These are phyloP conservation scores for Dendroctonus ponderosae DNA, from an alignment of 1,140 invertebrate species.

Conservation along the genomic window DNA sequence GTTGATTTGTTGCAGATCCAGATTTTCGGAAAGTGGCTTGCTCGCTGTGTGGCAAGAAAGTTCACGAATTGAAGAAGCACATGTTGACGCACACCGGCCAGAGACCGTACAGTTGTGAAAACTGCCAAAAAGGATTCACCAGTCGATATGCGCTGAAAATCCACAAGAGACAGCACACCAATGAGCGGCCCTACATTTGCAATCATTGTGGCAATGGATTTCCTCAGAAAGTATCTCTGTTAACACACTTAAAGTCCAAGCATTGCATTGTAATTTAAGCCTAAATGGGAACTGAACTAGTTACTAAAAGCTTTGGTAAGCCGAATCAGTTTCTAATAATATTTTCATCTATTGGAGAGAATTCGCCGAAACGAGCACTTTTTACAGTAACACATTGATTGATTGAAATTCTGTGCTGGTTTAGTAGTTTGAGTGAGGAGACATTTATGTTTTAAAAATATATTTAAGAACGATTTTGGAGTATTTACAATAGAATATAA, in stretches of 20 bases:
- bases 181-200: slow-evolving; percentile 42
- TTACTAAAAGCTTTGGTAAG: too few relatives aligned
- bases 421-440: too few relatives aligned
- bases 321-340: too few relatives aligned
- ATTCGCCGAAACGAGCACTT: neutral
- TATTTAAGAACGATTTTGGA: too few relatives aligned
- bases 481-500: too few relatives aligned
- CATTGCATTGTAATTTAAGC: slow-evolving; percentile 21
- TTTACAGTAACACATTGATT: too few relatives aligned
- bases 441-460: too few relatives aligned
- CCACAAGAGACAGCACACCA: slow-evolving; percentile 42
- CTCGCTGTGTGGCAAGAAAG: slow-evolving; percentile 40
- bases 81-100: slow-evolving; percentile 44
- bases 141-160: slow-evolving; percentile 40
- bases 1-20: slow-evolving; percentile 34
- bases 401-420: too few relatives aligned
- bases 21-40: slow-evolving; percentile 40
- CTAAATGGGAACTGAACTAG: too few relatives aligned
- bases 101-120: slow-evolving; percentile 38
- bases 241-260: slow-evolving; percentile 41
- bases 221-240: slow-evolving; percentile 42
- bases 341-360: too few relatives aligned
- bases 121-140: slow-evolving; percentile 44
- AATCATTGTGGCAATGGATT: slow-evolving; percentile 39
- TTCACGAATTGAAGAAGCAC: slow-evolving; percentile 39